Conservation (phyloP, 2,113 vertebrate genomes). For the Coreoperca whiteheadi region DNA sequence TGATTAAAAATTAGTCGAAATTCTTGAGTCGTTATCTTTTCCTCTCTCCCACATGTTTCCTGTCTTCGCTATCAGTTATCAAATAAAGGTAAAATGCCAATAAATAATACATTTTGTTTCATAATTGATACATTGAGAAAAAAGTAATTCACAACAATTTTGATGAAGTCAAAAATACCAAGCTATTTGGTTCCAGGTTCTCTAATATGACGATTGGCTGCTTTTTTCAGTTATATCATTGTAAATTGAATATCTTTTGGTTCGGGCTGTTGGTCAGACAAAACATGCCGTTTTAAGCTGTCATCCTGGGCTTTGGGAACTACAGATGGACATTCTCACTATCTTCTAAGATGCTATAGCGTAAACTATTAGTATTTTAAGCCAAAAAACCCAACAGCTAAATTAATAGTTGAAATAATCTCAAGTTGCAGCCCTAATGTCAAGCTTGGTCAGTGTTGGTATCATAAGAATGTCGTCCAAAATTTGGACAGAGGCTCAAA, state of each 20-base stretch:
- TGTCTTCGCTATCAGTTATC: background rate
- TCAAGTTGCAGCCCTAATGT: background rate
- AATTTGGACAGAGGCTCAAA: slow-evolving; percentile 34
- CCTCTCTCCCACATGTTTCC: background rate
- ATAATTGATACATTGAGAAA: background rate
- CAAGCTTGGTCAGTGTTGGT: background rate
- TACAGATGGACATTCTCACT: background rate
- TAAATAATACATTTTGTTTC: background rate
- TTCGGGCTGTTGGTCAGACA: background rate
- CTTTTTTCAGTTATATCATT: background rate
- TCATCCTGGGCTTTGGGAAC: background rate
- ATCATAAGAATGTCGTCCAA: slow-evolving; percentile 14
- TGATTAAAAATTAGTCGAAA: slow-evolving; percentile 21
- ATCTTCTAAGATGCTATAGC: background rate
- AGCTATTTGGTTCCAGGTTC: background rate
- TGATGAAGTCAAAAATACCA: background rate
- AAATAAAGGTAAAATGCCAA: background rate
- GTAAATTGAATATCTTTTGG: background rate
- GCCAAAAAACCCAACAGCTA: background rate
- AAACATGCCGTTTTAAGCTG: background rate
- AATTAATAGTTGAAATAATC: background rate
- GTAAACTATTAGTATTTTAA: background rate
- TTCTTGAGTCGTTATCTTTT: no score
- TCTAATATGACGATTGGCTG: background rate
- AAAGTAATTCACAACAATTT: background rate